Percentiles rank a stretch among this genome's conserved stretches.
phyloP scores from a whole-genome alignment of 2,888 invertebrate species.

The Drosophila phalerata region DNA sequence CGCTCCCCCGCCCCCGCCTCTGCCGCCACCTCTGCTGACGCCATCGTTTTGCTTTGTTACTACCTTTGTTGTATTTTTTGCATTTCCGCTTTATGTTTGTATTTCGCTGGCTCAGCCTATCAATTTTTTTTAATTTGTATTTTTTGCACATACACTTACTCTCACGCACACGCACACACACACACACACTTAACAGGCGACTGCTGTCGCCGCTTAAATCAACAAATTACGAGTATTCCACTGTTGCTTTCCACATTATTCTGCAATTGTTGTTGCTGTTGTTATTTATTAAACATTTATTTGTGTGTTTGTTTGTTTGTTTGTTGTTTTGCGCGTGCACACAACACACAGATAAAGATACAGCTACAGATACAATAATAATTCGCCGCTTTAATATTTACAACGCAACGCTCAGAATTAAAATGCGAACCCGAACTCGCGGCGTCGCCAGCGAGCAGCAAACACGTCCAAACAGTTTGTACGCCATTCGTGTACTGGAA shows the following conservation, averaged over 20 bases:
- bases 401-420: conserved; percentile 52
- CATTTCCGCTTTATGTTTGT: conserved; percentile 73
- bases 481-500: conserved; percentile 76
- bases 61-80: conserved; percentile 75
- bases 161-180: conserved; percentile 30
- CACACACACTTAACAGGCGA: conserved; percentile 16
- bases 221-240: conserved; percentile 61
- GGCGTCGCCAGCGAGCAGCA: conserved; percentile 65
- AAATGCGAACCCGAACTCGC: conserved; percentile 59
- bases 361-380: conserved; percentile 35
- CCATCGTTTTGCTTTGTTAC: conserved; percentile 57
- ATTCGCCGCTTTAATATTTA: conserved; percentile 52
- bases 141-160: conserved; percentile 47
- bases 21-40: conserved; percentile 48
- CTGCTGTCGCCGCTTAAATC: conserved; percentile 56
- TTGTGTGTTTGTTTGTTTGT: conserved; percentile 53
- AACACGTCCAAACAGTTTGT: conserved; percentile 78
- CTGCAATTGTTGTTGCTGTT: conserved; percentile 37
- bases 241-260: conserved; percentile 50
- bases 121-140: conserved; percentile 56
- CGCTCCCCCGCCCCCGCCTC: conserved; percentile 39
- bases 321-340: conserved; percentile 46
- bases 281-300: conserved; percentile 24
- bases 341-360: neutral
- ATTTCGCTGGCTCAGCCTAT: conserved; percentile 64